Evolutionary conservation across 2,888 invertebrate genomes (phyloP).

Genomic region (Ferdinandea cuprea): DNA sequence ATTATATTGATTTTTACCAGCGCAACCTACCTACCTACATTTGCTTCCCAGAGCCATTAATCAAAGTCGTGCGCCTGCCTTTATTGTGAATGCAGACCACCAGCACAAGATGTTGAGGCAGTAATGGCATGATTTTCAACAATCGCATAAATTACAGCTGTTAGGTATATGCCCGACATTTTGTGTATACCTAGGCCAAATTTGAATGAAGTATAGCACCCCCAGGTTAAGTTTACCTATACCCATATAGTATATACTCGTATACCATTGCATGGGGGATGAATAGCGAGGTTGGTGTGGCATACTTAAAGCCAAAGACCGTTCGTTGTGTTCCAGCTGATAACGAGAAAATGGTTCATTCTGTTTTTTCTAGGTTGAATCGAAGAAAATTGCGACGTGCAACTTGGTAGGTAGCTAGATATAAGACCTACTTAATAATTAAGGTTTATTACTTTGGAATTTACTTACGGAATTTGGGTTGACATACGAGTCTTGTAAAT

Average conservation of each 20-base stretch:
- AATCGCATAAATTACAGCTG: conserved; percentile 68
- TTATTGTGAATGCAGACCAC: conserved; percentile 48
- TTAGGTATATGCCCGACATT: conserved; percentile 58
- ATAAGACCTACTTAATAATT: conserved; percentile 31
- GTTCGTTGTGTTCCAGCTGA: conserved; percentile 35
- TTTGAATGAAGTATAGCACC: conserved; percentile 49
- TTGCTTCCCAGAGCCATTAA: conserved; percentile 45
- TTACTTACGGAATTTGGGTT: conserved; percentile 30
- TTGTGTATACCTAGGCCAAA: conserved; percentile 59
- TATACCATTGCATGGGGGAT: neutral
- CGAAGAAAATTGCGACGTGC: conserved; percentile 6
- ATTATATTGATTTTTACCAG: conserved; percentile 66
- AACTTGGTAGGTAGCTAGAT: neutral
- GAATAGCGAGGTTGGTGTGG: conserved; percentile 25
- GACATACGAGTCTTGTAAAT: conserved; percentile 7
- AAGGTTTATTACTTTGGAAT: conserved; percentile 36
- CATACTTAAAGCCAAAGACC: conserved; percentile 13
- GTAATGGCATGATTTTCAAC: conserved; percentile 61
- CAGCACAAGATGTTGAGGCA: conserved; percentile 72
- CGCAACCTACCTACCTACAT: conserved; percentile 62
- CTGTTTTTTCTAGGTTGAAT: neutral
- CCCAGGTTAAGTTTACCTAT: conserved; percentile 6
- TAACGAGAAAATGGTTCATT: conserved; percentile 12
- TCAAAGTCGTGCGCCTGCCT: conserved; percentile 67
- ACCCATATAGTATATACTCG: neutral